Evolutionary conservation across 2,113 vertebrate genomes (phyloP).

Genomic region (Tachysurus vachellii): DNA sequence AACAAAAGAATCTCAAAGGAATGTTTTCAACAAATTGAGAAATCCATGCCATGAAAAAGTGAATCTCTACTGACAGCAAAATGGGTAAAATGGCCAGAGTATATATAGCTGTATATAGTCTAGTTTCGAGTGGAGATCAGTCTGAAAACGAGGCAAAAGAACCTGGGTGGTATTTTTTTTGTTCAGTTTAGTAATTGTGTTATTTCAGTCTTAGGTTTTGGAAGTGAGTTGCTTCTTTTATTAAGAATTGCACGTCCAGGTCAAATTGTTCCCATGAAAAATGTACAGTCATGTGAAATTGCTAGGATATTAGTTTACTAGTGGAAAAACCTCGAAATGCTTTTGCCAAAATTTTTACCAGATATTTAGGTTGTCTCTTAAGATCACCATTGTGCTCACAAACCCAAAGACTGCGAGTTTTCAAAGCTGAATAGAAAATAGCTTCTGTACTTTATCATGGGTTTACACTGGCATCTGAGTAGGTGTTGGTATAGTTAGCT

Average conservation of each 20-base stretch:
- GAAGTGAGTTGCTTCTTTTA: constrained; percentile 20
- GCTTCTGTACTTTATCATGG: not conserved
- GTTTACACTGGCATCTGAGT: constrained; percentile 32
- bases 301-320: constrained; percentile 45
- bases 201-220: constrained; percentile 22
- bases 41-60: not conserved
- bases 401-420: constrained; percentile 31
- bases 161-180: constrained; percentile 15
- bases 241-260: constrained; percentile 4
- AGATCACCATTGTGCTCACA: constrained; percentile 16
- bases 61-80: not conserved
- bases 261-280: constrained; percentile 41
- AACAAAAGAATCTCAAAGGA: not conserved
- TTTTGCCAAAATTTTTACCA: constrained; percentile 13
- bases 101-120: not conserved
- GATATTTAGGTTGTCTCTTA: constrained; percentile 27
- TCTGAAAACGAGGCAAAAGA: constrained; percentile 7
- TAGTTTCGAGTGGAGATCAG: not conserved
- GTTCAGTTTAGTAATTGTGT: not conserved
- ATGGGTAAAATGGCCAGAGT: not conserved
- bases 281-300: constrained; percentile 36
- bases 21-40: not conserved
- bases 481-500: constrained; percentile 7
- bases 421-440: constrained; percentile 14
- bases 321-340: constrained; percentile 25